Evolutionary conservation across 2,888 invertebrate genomes (phyloP).

Genomic region (Philonicus albiceps): DNA sequence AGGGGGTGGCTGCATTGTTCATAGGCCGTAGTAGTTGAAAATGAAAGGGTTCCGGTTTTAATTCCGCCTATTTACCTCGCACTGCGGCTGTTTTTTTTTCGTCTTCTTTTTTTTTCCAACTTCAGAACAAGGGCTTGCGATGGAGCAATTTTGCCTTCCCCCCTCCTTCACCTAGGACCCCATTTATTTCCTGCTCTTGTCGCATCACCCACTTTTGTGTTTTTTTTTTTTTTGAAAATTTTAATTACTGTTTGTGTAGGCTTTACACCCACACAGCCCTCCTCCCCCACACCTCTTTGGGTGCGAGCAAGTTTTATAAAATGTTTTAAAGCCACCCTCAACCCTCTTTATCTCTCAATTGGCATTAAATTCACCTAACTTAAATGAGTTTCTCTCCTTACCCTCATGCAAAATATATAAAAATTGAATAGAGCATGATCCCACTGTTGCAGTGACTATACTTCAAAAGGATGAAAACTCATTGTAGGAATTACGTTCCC

Average conservation of each 20-base stretch:
- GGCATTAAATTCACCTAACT: conserved; percentile 3
- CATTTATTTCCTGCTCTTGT: neutral
- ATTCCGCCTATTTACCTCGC: conserved; percentile 36
- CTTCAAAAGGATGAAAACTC: neutral
- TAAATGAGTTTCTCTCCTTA: neutral
- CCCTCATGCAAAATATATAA: neutral
- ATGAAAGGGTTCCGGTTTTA: conserved; percentile 33
- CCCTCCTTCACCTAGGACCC: neutral
- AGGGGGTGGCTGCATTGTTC: neutral
- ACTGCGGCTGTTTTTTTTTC: neutral
- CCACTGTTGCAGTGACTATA: neutral
- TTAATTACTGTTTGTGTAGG: conserved; percentile 24
- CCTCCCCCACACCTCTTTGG: neutral
- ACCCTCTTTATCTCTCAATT: neutral
- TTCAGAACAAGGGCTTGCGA: neutral
- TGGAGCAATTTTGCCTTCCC: neutral
- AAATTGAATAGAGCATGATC: neutral
- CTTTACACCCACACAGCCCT: neutral
- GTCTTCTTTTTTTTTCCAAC: neutral
- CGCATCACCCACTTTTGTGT: neutral
- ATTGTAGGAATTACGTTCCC: neutral
- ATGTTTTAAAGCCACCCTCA: neutral
- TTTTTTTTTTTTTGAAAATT: neutral
- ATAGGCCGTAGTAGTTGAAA: neutral
- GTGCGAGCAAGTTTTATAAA: neutral